Conservation (phyloP, 2,888 invertebrate species). For the Xylota segnis region DNA sequence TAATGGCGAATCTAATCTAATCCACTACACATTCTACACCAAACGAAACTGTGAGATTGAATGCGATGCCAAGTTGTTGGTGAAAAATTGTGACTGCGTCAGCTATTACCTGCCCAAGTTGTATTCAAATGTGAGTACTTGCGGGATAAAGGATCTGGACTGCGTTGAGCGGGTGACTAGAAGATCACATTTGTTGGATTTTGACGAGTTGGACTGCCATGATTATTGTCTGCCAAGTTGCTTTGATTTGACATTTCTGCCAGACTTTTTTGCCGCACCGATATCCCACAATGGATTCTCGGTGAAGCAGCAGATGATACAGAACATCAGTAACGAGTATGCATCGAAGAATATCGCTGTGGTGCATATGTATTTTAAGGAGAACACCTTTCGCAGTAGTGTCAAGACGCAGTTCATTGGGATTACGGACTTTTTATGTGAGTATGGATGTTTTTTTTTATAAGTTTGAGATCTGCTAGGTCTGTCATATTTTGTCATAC, state of each 20-base stretch:
- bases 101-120: constrained; percentile 85
- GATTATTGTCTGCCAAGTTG: constrained; percentile 89
- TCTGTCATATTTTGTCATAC: too few species aligned
- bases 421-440: constrained; percentile 92
- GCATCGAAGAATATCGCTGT: constrained; percentile 88
- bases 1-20: constrained; percentile 88
- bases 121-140: constrained; percentile 88
- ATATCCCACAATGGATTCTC: constrained; percentile 82
- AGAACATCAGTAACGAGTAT: constrained; percentile 77
- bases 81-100: constrained; percentile 82
- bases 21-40: constrained; percentile 89
- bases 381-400: constrained; percentile 89
- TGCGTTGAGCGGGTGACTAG: constrained; percentile 83
- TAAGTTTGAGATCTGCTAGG: too few species aligned
- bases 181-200: constrained; percentile 52
- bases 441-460: constrained; percentile 80
- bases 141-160: constrained; percentile 88
- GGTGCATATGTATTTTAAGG: constrained; percentile 90
- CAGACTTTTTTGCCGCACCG: constrained; percentile 86
- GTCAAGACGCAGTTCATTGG: constrained; percentile 92
- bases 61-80: constrained; percentile 90
- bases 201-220: constrained; percentile 78
- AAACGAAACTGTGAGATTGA: constrained; percentile 92
- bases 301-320: constrained; percentile 72
- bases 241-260: constrained; percentile 89